A percentile compares a stretch with the other conserved stretches of the same genome.
Evolutionary conservation across 1,140 invertebrate species (phyloP).

Genomic region (Brachionus angularis): DNA sequence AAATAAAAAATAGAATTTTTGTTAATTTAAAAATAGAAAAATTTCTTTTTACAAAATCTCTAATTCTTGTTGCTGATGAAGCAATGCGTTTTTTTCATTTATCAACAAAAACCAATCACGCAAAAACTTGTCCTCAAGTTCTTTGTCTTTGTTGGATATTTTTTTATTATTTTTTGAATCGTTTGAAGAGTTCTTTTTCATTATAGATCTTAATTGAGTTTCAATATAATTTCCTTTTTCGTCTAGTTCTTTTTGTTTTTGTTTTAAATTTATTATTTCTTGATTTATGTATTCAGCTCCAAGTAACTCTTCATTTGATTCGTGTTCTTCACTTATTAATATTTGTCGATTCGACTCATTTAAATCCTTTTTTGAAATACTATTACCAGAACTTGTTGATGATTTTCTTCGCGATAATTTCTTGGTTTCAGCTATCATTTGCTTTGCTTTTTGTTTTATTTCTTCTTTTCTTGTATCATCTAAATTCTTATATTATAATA

Average conservation of each 20-base stretch:
- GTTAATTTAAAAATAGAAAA: neutral
- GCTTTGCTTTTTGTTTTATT: neutral
- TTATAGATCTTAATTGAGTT: slow-evolving; percentile 4
- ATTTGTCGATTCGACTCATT: neutral
- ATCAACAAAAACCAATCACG: slow-evolving; percentile 39
- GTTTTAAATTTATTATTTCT: slow-evolving; percentile 6
- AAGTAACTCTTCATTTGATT: neutral
- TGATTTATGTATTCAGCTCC: slow-evolving; percentile 32
- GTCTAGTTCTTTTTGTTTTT: slow-evolving; percentile 40
- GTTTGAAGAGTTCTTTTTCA: slow-evolving; percentile 16
- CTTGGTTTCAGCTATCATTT: neutral
- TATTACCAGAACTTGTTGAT: neutral
- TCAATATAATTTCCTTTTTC: slow-evolving; percentile 4
- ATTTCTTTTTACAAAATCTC: slow-evolving; percentile 34
- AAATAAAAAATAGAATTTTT: neutral
- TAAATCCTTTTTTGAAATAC: too few relatives aligned
- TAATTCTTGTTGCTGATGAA: slow-evolving; percentile 38
- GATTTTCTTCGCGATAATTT: neutral
- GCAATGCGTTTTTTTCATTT: slow-evolving; percentile 28
- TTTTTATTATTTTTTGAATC: neutral
- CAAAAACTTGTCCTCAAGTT: slow-evolving; percentile 24
- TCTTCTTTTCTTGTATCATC: slow-evolving; percentile 12
- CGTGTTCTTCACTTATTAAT: slow-evolving; percentile 7
- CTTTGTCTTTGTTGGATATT: slow-evolving; percentile 5
- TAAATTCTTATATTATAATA: too few relatives aligned